Percentiles rank a stretch among this genome's conserved stretches.
Evolutionary conservation across 2,888 invertebrate genomes (phyloP).

Genomic region (Hypena proboscidalis): DNA sequence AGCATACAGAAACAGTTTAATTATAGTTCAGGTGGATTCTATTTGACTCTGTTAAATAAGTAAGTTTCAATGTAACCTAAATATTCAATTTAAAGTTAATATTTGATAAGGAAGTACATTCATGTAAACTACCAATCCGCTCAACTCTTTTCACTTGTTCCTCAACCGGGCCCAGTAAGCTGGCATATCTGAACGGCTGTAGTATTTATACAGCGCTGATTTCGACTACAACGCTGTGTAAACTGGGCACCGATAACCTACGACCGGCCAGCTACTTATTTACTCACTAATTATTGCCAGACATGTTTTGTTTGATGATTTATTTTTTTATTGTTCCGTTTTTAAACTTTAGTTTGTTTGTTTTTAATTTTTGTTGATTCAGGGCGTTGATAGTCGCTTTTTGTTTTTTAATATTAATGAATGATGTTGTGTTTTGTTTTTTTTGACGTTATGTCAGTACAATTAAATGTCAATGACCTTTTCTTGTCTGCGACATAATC

Average conservation of each 20-base stretch:
- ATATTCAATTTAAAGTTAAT: too few species aligned
- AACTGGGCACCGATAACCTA: constrained; percentile 68
- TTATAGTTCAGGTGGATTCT: too few species aligned
- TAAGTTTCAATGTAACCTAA: too few species aligned
- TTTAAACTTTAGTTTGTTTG: constrained; percentile 8
- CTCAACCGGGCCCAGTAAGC: constrained; percentile 43
- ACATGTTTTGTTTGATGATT: constrained; percentile 32
- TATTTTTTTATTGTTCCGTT: constrained; percentile 19
- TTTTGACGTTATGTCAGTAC: too few species aligned
- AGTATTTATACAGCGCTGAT: constrained; percentile 74
- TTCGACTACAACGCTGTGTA: constrained; percentile 65
- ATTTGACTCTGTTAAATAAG: too few species aligned
- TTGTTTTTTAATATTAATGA: neutral
- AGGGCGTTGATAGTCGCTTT: too few species aligned
- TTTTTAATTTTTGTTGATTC: neutral
- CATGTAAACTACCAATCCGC: too few species aligned
- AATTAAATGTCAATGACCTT: neutral
- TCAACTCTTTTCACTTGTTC: constrained; percentile 26
- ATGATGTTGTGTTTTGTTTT: neutral
- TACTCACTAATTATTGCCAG: constrained; percentile 50
- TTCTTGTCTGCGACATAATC: neutral
- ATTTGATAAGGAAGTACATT: too few species aligned
- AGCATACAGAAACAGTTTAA: too few species aligned
- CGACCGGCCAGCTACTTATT: constrained; percentile 53
- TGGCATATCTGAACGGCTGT: constrained; percentile 58